Base-by-base conservation (phyloP, 2,797 vertebrate genomes). In the Peromyscus aztecus region DNA sequence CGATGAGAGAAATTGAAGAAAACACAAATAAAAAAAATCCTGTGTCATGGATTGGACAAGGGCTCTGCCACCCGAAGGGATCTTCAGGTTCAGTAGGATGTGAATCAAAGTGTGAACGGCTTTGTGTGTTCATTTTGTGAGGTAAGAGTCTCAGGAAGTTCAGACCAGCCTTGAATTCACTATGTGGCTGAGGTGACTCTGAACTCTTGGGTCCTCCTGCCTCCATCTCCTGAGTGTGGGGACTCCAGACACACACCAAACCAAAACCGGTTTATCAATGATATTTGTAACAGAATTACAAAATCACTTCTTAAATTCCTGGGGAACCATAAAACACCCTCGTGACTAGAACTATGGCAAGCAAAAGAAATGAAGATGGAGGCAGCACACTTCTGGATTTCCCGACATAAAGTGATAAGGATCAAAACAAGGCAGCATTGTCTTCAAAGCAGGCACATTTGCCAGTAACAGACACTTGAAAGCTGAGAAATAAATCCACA, bases 61-160 rank as follows among this genome's bases (percentile, higher is more conserved):
- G 61, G 43, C 43, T n/a, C 3, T 12, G 11, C 6, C 11, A 1
- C 1, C 14, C 7, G 1, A 61, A 63, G 4, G n/a, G 27, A 34
- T 63, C 29, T 49, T 85, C 61, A 67, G 11, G 40, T n/a, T 49
- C 10, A 24, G 31, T 23, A 14, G 24, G 29, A 49, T 85, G 43
- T 49, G 31, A n/a, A 85, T n/a, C 43, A 67, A n/a, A 49, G 49
- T 12, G 12, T 67, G 43, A 49, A 34, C 23, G 40, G 19, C 63
- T 34, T 85, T n/a, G 61, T 9, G 46, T 65, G 61, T 34, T 85
- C 57, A 81, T 57, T 23, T 46, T 46, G 24, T 67, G 43, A 65
- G n/a, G 2, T 34, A 46, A 34, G 5, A 40, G 10, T 84, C 61
- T 49, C 61, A 65, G 43, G 43, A 85, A 85, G 82, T 49, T 49